These are phyloP conservation scores for Agrilus cyanescens DNA, from an alignment of 2,888 invertebrate genomes.

Conservation along the genomic window DNA sequence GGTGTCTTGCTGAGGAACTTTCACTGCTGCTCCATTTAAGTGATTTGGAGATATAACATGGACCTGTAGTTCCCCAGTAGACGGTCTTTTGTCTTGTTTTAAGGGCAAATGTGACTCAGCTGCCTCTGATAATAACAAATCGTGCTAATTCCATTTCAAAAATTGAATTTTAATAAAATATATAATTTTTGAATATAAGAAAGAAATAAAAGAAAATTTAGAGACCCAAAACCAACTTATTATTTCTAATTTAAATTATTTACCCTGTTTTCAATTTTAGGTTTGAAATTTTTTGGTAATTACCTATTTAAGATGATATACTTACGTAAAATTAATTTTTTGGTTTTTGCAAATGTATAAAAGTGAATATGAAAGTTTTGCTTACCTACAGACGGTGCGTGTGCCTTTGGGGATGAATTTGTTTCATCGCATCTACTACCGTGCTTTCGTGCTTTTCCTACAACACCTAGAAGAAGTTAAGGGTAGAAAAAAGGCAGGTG, in stretches of 20 bases:
- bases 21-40: slow-evolving; percentile 30
- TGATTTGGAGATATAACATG: slow-evolving; percentile 22
- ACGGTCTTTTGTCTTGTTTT: slow-evolving; percentile 30
- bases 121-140: slow-evolving; percentile 28
- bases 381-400: slow-evolving; percentile 24
- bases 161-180: not conserved
- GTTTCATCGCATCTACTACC: slow-evolving; percentile 15
- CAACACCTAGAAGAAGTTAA: slow-evolving; percentile 32
- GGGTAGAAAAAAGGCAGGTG: no score
- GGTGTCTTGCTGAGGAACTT: slow-evolving; percentile 13
- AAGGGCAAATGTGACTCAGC: slow-evolving; percentile 31
- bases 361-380: slow-evolving; percentile 11
- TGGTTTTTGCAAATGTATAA: no score
- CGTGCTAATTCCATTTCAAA: slow-evolving; percentile 1
- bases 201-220: no score
- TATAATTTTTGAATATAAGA: not conserved
- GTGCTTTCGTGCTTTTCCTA: slow-evolving; percentile 30
- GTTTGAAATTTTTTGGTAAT: no score
- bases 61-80: slow-evolving; percentile 12
- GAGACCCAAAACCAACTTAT: no score
- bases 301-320: no score
- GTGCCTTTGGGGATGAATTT: slow-evolving; percentile 12
- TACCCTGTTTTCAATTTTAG: no score
- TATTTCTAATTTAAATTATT: no score
- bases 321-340: no score